A percentile compares a stretch with the other conserved stretches of the same genome.
phyloP scores from a whole-genome alignment of 2,113 vertebrate species.

The Chrysochloris asiatica region DNA sequence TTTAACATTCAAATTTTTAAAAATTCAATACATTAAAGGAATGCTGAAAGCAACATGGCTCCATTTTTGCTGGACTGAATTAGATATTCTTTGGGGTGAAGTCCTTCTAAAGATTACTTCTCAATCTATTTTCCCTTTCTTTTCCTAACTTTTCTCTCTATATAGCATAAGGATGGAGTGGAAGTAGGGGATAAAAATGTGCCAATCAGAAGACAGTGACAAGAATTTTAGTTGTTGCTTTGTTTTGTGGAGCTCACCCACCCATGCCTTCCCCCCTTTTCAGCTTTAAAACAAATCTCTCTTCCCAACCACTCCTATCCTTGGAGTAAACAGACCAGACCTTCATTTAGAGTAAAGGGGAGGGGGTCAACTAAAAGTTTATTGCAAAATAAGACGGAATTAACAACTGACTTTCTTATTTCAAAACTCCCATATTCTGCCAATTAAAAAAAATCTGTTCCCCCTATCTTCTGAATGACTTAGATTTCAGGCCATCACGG shows the following conservation, averaged over 20 bases:
- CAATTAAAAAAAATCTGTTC: conserved; percentile 28
- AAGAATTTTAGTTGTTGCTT: neutral
- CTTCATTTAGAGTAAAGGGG: neutral
- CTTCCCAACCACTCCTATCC: neutral
- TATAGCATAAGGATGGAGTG: neutral
- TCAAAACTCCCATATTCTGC: neutral
- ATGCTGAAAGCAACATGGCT: too few relatives aligned
- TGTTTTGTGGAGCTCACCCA: neutral
- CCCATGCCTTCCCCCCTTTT: neutral
- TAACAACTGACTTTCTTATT: neutral
- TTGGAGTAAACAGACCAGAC: neutral
- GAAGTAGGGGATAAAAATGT: too few relatives aligned
- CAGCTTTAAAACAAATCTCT: neutral
- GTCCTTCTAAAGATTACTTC: neutral
- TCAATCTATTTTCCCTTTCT: neutral
- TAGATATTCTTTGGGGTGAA: neutral
- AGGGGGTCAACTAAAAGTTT: neutral
- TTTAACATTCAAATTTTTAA: too few relatives aligned
- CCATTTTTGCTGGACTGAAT: too few relatives aligned
- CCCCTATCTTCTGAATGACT: neutral
- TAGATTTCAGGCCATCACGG: neutral
- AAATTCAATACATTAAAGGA: too few relatives aligned
- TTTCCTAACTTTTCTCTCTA: too few relatives aligned
- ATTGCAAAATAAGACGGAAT: neutral
- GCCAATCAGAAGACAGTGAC: neutral